Percentiles rank a stretch among this genome's conserved stretches.
Conservation (phyloP, 2,797 vertebrate genomes). For the Eulemur mongoz region DNA sequence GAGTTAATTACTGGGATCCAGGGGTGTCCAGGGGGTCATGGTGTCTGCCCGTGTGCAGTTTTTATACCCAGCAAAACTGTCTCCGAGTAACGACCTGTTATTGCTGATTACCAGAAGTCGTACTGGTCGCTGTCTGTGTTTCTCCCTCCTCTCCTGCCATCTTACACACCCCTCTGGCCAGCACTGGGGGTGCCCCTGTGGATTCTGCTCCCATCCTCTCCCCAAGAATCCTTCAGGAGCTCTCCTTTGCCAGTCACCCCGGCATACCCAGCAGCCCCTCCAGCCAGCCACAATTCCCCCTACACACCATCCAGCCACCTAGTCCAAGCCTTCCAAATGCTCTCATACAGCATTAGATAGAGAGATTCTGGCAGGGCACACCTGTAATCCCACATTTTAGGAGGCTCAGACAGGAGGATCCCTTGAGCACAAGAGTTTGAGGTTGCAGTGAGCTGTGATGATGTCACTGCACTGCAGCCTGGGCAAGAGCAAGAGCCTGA, state of each 20-base stretch:
- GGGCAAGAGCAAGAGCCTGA: background rate
- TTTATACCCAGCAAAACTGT: background rate
- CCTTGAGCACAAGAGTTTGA: background rate
- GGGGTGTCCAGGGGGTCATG: too few species aligned
- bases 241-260: too few species aligned
- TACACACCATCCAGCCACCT: background rate
- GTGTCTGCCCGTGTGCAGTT: background rate
- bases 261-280: background rate
- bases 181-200: fast-evolving
- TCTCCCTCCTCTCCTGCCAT: background rate
- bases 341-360: background rate
- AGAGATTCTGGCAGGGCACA: background rate
- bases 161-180: background rate
- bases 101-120: background rate
- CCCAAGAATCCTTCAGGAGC: background rate
- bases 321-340: background rate
- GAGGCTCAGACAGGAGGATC: background rate
- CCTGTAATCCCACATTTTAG: background rate
- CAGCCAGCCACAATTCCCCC: background rate
- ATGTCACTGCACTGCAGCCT: background rate
- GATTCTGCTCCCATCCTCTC: background rate
- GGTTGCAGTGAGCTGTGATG: background rate
- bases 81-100: background rate
- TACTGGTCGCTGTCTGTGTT: fast-evolving
- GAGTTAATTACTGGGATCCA: background rate